Evolutionary conservation across 2,113 vertebrate genomes (phyloP), one percentile per base, ranked within the genome.

Genomic region (Dendrocopos noguchii): DNA sequence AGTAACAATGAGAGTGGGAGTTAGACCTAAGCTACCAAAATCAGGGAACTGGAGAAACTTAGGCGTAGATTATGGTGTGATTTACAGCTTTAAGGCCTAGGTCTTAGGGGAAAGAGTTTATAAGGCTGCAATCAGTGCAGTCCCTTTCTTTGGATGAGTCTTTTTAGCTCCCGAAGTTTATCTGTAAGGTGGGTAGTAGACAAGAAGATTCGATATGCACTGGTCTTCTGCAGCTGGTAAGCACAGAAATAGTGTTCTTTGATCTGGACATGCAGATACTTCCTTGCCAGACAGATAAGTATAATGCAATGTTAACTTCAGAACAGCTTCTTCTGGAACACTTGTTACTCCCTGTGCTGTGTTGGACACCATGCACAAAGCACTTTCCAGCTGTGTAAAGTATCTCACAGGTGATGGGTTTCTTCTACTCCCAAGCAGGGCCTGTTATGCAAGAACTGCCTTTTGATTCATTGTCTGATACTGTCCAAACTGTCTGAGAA

Each of bases 101-200:
- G 31, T 71, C 15, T 91, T 50, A 46, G n/a, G 13, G 56, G 7
- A 47, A 68, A 59, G 20, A 73, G 36, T 44, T 93, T 24, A 66
- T 59, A 34, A 55, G 4, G 10, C 11, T 95, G 25, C 10, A 33
- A 8, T 87, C 46, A 81, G 36, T 36, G 31, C 44, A 84, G 17
- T 5, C 5, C 39, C 1, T 61, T 80, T 68, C n/a, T 66, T 44
- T 4, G 0, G 13, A 19, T 1, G 6, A 4, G 13, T 79, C 8
- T 2, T 78, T 15, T n/a, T 44, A 25, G 9, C 10, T 67, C 27
- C 42, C 65, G 22, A 31, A 80, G 34, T 57, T 92, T 86, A 39
- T 34, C 20, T 55, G 24, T 80, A 53, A 66, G 39, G 21, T 28
- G 65, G 68, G 52, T 50, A 64, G 65, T 39, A 76, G 61, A 79